Evolutionary conservation across 2,113 vertebrate genomes (phyloP), one percentile per base, ranked within the genome.

Genomic region (Nycticorax nycticorax): DNA sequence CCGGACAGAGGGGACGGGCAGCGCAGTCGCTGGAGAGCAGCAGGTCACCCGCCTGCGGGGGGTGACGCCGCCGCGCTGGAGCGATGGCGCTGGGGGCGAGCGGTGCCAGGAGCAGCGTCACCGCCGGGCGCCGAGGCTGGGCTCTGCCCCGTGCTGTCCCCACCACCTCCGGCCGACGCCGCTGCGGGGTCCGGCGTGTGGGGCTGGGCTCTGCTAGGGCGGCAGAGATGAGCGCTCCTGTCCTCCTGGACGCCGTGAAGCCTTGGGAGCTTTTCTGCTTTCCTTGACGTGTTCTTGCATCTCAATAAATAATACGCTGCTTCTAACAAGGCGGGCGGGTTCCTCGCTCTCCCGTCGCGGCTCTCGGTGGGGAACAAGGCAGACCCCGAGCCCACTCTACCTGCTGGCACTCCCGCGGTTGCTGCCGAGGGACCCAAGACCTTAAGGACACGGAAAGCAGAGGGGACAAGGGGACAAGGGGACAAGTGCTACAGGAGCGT

Each of bases 171-270:
- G 4, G 28, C 18, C 4, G 20, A 8, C 1, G 9, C 35, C 20
- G 62, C 35, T 6, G 1, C 3, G 2, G 55, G 30, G 14, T 11
- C 50, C 9, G 50, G 7, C 2, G 1, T 3, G 37, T 4, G 4
- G 47, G 48, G 47, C 55, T 12, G 39, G 37, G 17, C 73, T 62
- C 5, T 37, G 28, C 18, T 3, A 13, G 66, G 48, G 47, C 8
- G 6, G 39, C 66, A 55, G 66, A 15, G 73, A 10, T 26, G 17
- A 55, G 39, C 55, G 19, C 53, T 37, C 22, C 0, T 5, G 10
- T 57, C 39, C n/a, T 59, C 6, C 20, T 33, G 22, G 22, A 9
- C 35, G 35, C 23, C 10, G 6, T 12, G 9, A 5, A n/a, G 19
- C 55, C 62, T 5, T 6, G 37, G 52, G 53, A 62, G 39, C 47